Conservation (phyloP, 1,140 invertebrate species). For the Stenopsyche tienmushanensis region DNA sequence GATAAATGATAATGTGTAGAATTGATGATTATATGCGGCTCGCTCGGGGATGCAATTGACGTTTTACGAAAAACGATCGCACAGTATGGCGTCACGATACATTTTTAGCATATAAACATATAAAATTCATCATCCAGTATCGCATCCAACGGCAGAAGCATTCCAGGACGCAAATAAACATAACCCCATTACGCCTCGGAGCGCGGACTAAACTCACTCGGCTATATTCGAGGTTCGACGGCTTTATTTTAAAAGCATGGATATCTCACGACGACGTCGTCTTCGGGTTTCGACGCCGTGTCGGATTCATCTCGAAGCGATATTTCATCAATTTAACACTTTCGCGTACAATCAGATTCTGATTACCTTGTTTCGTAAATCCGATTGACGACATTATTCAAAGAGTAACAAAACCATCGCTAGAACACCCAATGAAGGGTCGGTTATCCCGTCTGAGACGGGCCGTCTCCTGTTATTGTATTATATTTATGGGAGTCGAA, state of each 20-base stretch:
- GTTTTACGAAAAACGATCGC: too few species aligned
- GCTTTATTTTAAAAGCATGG: background rate
- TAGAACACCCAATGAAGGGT: too few species aligned
- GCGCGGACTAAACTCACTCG: background rate
- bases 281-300: background rate
- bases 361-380: background rate
- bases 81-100: background rate
- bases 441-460: too few species aligned
- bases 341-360: too few species aligned
- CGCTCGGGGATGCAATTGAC: too few species aligned
- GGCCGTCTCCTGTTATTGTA: too few species aligned
- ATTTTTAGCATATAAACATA: background rate
- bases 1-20: too few species aligned
- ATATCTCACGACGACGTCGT: background rate
- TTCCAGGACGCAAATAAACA: slow-evolving; percentile 6
- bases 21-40: too few species aligned
- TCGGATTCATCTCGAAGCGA: too few species aligned
- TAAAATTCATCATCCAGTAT: background rate
- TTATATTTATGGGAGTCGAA: too few species aligned
- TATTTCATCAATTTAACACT: too few species aligned
- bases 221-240: background rate
- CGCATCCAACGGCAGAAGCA: background rate
- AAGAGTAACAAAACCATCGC: background rate
- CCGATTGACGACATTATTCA: background rate
- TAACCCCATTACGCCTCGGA: slow-evolving; percentile 1